Evolutionary conservation across 2,113 vertebrate genomes (phyloP), one percentile per base, ranked within the genome.

Genomic region (Grus americana): DNA sequence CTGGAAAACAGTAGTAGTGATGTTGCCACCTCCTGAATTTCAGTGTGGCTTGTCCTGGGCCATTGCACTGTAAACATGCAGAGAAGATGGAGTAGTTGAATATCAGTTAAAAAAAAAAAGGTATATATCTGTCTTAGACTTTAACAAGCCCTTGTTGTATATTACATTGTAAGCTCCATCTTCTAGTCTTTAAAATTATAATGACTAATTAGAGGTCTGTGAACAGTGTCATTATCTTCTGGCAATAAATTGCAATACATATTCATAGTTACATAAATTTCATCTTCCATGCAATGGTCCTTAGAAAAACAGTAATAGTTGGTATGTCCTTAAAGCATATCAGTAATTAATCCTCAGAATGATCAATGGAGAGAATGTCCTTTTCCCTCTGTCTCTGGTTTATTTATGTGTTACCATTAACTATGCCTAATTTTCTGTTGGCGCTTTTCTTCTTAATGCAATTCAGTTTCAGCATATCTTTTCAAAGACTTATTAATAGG

Each of bases 391-490:
- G 58, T 92, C 79, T 88, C 96, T 95, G 96, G 61, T 96, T 97
- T 97, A 97, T 97, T 97, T 96, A 97, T 97, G 94, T 74, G 79
- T 83, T 94, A 76, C 57, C 90, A 98, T 97, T 97, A 97, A 98
- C 98, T 97, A 98, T 92, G 95, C 88, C 87, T 96, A 89, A 93
- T 98, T 97, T 97, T 97, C 96, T 83, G 96, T 73, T 92, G 95
- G 90, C 94, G 95, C 73, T 97, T 96, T 79, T 91, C 86, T 94
- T 97, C 95, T 97, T 97, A 96, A 98, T 97, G 97, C 97, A 98
- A 97, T 98, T 97, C 98, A 97, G 96, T 97, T 97, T 98, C 95
- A 97, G 92, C 97, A 92, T 98, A 97, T 97, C 97, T 97, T 98
- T 97, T 93, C 96, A 94, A 96, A 97, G 94, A 97, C 96, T 98